phyloP scores from a whole-genome alignment of 2,113 vertebrate species.

The Cyprinodon tularosa region DNA sequence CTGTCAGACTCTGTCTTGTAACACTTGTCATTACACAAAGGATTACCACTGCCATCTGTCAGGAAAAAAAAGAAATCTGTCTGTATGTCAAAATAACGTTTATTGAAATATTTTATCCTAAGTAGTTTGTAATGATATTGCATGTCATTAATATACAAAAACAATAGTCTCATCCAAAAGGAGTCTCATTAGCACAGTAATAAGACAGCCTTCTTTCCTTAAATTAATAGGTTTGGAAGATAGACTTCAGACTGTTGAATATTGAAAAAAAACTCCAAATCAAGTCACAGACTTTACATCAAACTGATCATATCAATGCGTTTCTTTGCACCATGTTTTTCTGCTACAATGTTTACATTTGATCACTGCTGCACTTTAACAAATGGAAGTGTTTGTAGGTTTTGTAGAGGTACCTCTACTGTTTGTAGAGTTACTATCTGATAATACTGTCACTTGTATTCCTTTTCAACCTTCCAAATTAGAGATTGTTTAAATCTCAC shows the following conservation, averaged over 20 bases:
- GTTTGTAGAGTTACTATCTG: too few species aligned
- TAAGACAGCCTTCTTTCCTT: background rate
- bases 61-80: background rate
- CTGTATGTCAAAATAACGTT: conserved; percentile 1
- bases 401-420: too few species aligned
- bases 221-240: background rate
- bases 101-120: background rate
- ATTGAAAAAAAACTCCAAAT: too few species aligned
- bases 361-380: too few species aligned
- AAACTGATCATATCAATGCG: too few species aligned
- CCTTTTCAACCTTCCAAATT: background rate
- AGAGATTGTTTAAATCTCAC: background rate
- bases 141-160: background rate
- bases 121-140: background rate
- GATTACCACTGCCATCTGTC: background rate
- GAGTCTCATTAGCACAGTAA: background rate
- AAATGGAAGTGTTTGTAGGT: too few species aligned
- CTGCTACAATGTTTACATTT: too few species aligned
- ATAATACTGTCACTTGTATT: background rate
- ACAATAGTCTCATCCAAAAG: background rate
- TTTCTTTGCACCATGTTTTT: too few species aligned
- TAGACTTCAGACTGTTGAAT: background rate
- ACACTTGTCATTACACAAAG: background rate
- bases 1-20: conserved; percentile 9
- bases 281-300: too few species aligned